A percentile compares a stretch with the other conserved stretches of the same genome.
phyloP scores from a whole-genome alignment of 2,113 vertebrate species.

The Pipra filicauda region DNA sequence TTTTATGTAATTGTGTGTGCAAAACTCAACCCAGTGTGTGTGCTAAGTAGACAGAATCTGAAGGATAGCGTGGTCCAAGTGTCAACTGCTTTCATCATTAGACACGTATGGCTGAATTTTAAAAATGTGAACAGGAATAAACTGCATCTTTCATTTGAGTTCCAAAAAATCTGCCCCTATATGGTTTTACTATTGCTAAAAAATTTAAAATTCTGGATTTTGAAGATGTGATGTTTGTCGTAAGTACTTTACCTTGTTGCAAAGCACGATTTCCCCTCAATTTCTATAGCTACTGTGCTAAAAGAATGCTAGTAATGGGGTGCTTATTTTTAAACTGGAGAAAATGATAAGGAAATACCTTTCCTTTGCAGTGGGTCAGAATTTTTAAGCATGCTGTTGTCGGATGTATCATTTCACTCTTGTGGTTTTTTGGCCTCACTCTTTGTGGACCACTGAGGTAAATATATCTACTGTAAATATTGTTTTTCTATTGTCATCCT shows the following conservation, averaged over 20 bases:
- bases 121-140: not conserved
- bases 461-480: slow-evolving; percentile 3
- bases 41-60: not conserved
- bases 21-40: not conserved
- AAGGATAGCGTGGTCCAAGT: not conserved
- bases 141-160: not conserved
- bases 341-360: not conserved
- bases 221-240: not conserved
- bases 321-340: not conserved
- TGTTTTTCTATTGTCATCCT: not conserved
- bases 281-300: not conserved
- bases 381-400: slow-evolving; percentile 92
- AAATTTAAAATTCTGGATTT: not conserved
- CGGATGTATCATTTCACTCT: slow-evolving; percentile 91
- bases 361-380: slow-evolving; percentile 91
- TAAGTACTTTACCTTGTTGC: not conserved
- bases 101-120: not conserved
- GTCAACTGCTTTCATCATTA: not conserved
- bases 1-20: not conserved
- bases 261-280: not conserved
- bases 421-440: slow-evolving; percentile 97
- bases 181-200: not conserved
- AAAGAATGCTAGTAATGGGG: not conserved
- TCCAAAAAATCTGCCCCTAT: not conserved
- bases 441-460: slow-evolving; percentile 98